phyloP scores from a whole-genome alignment of 2,113 vertebrate genomes.

The Perca flavescens region DNA sequence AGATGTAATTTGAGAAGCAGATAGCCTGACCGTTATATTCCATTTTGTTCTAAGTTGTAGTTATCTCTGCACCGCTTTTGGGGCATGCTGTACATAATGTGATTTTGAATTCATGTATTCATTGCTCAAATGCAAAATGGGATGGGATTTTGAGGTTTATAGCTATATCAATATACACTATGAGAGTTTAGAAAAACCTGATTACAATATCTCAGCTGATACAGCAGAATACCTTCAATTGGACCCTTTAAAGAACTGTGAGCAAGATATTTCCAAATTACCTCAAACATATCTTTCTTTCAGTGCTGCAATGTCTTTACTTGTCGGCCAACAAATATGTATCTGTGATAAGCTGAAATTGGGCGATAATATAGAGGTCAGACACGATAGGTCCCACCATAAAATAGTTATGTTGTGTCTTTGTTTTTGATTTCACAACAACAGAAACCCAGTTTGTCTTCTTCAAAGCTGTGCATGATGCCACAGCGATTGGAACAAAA shows the following conservation, averaged over 20 bases:
- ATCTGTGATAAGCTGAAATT: background rate
- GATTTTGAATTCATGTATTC: conserved; percentile 15
- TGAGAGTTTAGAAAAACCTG: background rate
- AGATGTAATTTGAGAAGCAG: conserved; percentile 20
- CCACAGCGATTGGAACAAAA: background rate
- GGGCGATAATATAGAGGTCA: background rate
- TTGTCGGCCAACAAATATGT: background rate
- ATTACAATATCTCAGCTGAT: background rate
- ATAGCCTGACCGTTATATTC: background rate
- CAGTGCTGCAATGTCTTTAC: background rate
- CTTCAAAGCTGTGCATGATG: background rate
- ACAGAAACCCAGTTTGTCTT: background rate
- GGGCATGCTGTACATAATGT: background rate
- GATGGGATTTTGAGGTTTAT: background rate
- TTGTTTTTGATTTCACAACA: background rate
- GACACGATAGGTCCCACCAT: background rate
- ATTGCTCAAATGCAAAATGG: background rate
- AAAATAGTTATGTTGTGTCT: background rate
- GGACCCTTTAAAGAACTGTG: background rate
- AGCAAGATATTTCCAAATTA: background rate
- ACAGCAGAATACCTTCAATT: background rate
- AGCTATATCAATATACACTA: background rate
- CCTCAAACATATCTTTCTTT: background rate
- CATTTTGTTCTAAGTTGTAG: conserved; percentile 4
- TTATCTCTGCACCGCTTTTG: conserved; percentile 12